Percentiles rank a stretch among this genome's conserved stretches.
Conservation (phyloP, 1,140 invertebrate genomes). For the Drosophila orosa region DNA sequence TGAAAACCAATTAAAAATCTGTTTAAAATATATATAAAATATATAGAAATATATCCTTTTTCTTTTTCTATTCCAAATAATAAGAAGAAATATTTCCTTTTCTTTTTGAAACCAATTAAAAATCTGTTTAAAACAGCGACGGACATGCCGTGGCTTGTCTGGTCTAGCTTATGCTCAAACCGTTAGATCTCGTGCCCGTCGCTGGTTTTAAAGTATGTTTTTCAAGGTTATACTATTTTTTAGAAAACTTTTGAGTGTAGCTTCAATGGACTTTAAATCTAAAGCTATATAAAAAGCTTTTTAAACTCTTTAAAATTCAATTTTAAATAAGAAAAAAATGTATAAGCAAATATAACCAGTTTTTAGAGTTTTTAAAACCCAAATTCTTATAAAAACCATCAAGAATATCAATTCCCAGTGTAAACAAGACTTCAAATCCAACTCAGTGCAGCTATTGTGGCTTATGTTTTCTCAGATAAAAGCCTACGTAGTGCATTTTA, state of each 20-base stretch:
- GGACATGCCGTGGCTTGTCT: too few relatives aligned
- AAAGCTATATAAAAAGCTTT: background rate
- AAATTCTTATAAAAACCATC: background rate
- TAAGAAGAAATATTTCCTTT: too few relatives aligned
- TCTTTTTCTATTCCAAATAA: too few relatives aligned
- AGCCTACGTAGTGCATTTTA: slow-evolving; percentile 22
- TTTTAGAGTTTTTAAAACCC: background rate
- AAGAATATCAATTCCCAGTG: background rate
- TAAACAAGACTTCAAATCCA: background rate
- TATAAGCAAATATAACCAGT: background rate
- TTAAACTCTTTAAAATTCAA: accelerated
- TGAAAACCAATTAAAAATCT: too few relatives aligned
- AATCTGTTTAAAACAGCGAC: too few relatives aligned
- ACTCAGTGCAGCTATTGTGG: slow-evolving; percentile 17
- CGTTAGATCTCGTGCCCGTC: too few relatives aligned
- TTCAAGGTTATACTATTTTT: background rate
- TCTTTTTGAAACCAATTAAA: background rate
- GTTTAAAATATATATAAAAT: too few relatives aligned
- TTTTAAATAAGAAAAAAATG: background rate
- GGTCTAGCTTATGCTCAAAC: too few relatives aligned
- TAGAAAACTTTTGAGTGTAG: background rate
- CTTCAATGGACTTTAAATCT: background rate
- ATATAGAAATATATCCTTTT: too few relatives aligned
- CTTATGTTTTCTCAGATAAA: slow-evolving; percentile 6
- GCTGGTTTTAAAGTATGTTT: too few relatives aligned